These are phyloP conservation scores for Dorcus parallelipipedus DNA, from an alignment of 2,888 invertebrate species.

Conservation along the genomic window DNA sequence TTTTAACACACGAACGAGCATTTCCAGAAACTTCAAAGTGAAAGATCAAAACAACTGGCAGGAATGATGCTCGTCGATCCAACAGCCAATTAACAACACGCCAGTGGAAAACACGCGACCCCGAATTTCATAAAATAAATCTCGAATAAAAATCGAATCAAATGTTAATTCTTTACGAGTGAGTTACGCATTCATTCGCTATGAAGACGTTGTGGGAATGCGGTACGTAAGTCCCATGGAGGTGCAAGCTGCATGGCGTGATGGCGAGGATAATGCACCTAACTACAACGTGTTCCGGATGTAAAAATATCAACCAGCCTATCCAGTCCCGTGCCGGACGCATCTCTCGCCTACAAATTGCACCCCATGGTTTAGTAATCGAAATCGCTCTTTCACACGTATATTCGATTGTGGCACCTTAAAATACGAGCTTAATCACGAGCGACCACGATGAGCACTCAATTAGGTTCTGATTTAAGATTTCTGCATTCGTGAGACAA, in stretches of 20 bases:
- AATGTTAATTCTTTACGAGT: not conserved
- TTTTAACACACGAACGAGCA: too few species aligned
- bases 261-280: slow-evolving; percentile 26
- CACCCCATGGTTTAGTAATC: slow-evolving; percentile 29
- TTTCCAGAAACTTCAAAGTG: too few species aligned
- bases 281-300: slow-evolving; percentile 19
- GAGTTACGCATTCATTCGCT: slow-evolving; percentile 8
- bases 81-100: too few species aligned
- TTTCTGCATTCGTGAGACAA: slow-evolving; percentile 19
- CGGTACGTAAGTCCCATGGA: slow-evolving; percentile 18
- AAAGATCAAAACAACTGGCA: too few species aligned
- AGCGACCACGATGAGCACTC: slow-evolving; percentile 31
- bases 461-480: slow-evolving; percentile 29
- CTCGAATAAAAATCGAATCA: too few species aligned
- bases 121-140: too few species aligned
- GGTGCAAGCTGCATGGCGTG: slow-evolving; percentile 18
- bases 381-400: slow-evolving; percentile 21
- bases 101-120: too few species aligned
- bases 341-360: slow-evolving; percentile 16
- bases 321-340: slow-evolving; percentile 14
- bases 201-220: slow-evolving; percentile 24
- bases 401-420: slow-evolving; percentile 24
- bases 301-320: slow-evolving; percentile 18
- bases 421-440: slow-evolving; percentile 32
- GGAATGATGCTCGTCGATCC: too few species aligned